phyloP scores from a whole-genome alignment of 2,888 invertebrate species.

The Leucophenga maculata region DNA sequence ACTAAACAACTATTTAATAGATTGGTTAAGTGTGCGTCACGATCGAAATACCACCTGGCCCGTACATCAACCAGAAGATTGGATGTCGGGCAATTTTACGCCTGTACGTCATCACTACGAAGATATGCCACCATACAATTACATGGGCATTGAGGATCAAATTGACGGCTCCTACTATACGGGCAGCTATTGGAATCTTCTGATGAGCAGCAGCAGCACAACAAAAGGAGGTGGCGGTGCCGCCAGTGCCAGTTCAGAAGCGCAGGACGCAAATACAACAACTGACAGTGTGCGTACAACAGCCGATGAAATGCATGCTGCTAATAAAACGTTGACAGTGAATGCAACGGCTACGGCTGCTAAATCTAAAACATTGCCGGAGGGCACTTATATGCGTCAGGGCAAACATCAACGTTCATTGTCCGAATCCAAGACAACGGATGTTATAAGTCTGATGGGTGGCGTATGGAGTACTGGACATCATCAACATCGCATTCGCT shows the following conservation, averaged over 20 bases:
- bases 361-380: slow-evolving; percentile 75
- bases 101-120: slow-evolving; percentile 72
- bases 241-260: slow-evolving; percentile 46
- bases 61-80: slow-evolving; percentile 79
- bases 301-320: slow-evolving; percentile 49
- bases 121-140: slow-evolving; percentile 70
- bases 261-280: slow-evolving; percentile 62
- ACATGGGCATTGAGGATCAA: slow-evolving; percentile 70
- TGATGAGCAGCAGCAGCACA: slow-evolving; percentile 49
- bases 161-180: slow-evolving; percentile 69
- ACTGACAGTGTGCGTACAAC: slow-evolving; percentile 60
- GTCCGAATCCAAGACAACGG: slow-evolving; percentile 81
- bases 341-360: slow-evolving; percentile 41
- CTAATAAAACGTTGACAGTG: slow-evolving; percentile 34
- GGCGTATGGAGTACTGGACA: slow-evolving; percentile 37
- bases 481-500: slow-evolving; percentile 74
- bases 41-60: slow-evolving; percentile 85
- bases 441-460: slow-evolving; percentile 71
- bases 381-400: slow-evolving; percentile 68
- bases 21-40: slow-evolving; percentile 84
- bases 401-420: slow-evolving; percentile 77
- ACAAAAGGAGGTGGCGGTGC: slow-evolving; percentile 42
- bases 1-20: too few relatives aligned
- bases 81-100: slow-evolving; percentile 72
- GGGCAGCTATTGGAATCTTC: slow-evolving; percentile 69